Conservation (phyloP, 2,113 vertebrate species). For the Chlorodrepanis virens region DNA sequence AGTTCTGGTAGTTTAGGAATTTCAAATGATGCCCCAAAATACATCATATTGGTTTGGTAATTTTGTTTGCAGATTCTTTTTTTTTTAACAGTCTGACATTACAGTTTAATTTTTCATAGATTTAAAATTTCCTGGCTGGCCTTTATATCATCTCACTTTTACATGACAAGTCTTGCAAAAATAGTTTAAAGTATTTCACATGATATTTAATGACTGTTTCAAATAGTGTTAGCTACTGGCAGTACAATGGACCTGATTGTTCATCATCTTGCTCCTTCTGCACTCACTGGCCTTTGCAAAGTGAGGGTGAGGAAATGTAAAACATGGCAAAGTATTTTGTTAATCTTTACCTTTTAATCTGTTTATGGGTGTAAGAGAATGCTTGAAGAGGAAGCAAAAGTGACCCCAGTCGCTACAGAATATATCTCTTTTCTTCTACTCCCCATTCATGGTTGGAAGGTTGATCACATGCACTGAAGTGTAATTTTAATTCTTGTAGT, state of each 20-base stretch:
- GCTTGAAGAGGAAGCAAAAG: neutral
- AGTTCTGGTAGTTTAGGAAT: neutral
- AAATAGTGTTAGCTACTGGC: neutral
- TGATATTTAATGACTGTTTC: neutral
- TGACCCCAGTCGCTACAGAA: neutral
- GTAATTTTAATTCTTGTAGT: neutral
- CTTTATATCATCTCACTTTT: neutral
- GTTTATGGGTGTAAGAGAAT: neutral
- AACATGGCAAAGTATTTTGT: neutral
- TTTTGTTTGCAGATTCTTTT: neutral
- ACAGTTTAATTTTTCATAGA: neutral
- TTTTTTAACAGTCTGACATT: neutral
- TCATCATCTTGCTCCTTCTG: neutral
- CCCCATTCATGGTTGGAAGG: neutral
- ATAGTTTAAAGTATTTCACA: neutral
- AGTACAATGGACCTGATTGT: neutral
- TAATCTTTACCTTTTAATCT: neutral
- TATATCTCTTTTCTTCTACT: neutral
- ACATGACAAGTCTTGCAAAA: neutral
- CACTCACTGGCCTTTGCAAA: neutral
- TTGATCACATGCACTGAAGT: neutral
- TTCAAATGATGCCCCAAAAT: neutral
- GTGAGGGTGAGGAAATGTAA: rapidly evolving
- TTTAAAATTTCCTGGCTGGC: neutral
- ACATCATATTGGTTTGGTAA: neutral